phyloP scores from a whole-genome alignment of 2,888 invertebrate species.

The Petrolisthes manimaculis region DNA sequence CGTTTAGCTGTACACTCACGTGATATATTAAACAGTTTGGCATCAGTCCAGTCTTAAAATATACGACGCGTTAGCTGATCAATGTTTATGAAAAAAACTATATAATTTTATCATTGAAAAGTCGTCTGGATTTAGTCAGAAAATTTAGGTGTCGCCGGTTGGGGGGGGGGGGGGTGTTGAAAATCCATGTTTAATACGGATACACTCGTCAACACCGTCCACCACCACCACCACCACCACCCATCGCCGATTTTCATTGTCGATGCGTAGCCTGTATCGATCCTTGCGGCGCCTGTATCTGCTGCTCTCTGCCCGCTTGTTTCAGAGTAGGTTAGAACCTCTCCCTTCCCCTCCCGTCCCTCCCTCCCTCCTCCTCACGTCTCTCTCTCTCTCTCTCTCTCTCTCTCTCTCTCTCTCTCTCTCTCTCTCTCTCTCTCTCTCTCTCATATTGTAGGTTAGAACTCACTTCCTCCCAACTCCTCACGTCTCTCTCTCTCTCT shows the following conservation, averaged over 20 bases:
- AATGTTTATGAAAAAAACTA: too few relatives aligned
- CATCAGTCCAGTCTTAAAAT: too few relatives aligned
- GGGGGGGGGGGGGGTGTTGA: slow-evolving; percentile 17
- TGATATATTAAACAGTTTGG: too few relatives aligned
- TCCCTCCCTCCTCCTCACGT: slow-evolving; percentile 23
- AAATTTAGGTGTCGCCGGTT: background rate
- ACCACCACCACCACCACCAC: slow-evolving; percentile 24
- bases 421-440: slow-evolving; percentile 22
- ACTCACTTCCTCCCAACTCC: too few relatives aligned
- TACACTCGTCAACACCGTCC: background rate
- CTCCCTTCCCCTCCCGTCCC: slow-evolving; percentile 26
- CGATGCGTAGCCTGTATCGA: slow-evolving; percentile 52
- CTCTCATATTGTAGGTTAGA: background rate
- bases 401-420: slow-evolving; percentile 15
- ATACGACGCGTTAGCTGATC: too few relatives aligned
- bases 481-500: too few relatives aligned
- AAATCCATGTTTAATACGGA: slow-evolving; percentile 17
- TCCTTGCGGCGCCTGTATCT: slow-evolving; percentile 34
- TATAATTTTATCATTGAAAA: too few relatives aligned
- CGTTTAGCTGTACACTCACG: too few relatives aligned
- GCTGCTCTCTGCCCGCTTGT: slow-evolving; percentile 34
- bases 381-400: slow-evolving; percentile 22
- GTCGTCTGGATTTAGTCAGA: too few relatives aligned
- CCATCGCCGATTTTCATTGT: slow-evolving; percentile 53
- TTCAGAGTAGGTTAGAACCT: slow-evolving; percentile 25